Evolutionary conservation across 2,113 vertebrate genomes (phyloP).

Genomic region (Prunella himalayana): DNA sequence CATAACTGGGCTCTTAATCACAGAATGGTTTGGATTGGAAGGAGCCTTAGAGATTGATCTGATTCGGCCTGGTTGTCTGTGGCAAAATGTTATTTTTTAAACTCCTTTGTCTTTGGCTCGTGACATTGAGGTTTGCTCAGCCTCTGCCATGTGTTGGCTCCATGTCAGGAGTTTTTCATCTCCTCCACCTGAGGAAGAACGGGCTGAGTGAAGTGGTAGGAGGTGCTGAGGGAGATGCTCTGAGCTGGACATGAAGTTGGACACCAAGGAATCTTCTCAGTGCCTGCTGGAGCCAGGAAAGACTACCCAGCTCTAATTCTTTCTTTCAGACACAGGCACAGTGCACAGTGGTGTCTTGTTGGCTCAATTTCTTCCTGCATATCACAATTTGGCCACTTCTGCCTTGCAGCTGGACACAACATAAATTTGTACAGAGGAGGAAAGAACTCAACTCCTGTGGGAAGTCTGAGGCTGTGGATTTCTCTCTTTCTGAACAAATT

Average conservation of each 20-base stretch:
- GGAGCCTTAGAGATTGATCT: neutral
- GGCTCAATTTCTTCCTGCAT: neutral
- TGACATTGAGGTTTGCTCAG: neutral
- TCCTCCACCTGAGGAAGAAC: neutral
- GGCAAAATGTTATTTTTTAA: neutral
- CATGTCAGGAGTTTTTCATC: fast-evolving
- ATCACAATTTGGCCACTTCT: neutral
- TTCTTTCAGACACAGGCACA: neutral
- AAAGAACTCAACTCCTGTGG: neutral
- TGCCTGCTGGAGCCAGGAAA: neutral
- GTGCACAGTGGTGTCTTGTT: neutral
- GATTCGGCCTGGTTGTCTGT: neutral
- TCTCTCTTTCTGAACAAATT: neutral
- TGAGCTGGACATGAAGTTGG: fast-evolving
- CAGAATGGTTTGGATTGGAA: neutral
- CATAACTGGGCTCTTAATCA: fast-evolving
- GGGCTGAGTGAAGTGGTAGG: neutral
- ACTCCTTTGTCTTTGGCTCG: neutral
- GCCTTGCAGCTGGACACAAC: neutral
- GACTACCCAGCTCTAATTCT: neutral
- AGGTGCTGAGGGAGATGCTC: neutral
- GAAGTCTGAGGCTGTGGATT: neutral
- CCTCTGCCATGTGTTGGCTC: fast-evolving
- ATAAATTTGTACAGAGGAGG: neutral
- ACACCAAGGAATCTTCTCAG: neutral